Evolutionary conservation across 2,113 vertebrate species (phyloP).

Genomic region (Struthio camelus): DNA sequence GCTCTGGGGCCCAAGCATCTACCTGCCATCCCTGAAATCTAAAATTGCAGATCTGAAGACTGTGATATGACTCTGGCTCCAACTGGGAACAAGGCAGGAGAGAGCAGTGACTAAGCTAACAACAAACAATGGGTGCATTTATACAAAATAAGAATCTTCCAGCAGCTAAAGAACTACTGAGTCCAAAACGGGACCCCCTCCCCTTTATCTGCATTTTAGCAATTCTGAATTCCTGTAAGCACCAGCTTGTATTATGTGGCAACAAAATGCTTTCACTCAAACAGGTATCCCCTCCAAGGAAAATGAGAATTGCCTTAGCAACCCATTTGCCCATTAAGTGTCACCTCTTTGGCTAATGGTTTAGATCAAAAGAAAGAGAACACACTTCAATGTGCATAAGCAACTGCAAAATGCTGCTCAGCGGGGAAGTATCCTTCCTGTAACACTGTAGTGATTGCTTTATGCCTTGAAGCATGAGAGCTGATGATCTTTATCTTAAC

Average conservation of each 20-base stretch:
- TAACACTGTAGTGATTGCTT: conserved; percentile 33
- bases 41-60: neutral
- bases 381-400: conserved; percentile 57
- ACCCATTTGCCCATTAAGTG: conserved; percentile 1
- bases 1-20: neutral
- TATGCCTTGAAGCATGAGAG: conserved; percentile 42
- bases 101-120: neutral
- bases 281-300: neutral
- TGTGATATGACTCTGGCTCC: neutral
- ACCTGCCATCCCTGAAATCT: neutral
- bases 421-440: conserved; percentile 5
- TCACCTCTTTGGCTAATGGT: conserved; percentile 47
- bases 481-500: conserved; percentile 56
- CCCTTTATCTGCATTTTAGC: neutral
- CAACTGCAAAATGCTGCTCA: conserved; percentile 48
- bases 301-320: neutral
- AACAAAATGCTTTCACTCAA: neutral
- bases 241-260: neutral
- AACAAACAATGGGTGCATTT: neutral
- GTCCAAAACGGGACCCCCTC: neutral
- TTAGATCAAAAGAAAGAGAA: conserved; percentile 19
- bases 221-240: neutral
- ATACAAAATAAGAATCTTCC: neutral
- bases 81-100: neutral
- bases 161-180: neutral